Conservation (phyloP, 2,113 vertebrate species). For the Scortum barcoo region DNA sequence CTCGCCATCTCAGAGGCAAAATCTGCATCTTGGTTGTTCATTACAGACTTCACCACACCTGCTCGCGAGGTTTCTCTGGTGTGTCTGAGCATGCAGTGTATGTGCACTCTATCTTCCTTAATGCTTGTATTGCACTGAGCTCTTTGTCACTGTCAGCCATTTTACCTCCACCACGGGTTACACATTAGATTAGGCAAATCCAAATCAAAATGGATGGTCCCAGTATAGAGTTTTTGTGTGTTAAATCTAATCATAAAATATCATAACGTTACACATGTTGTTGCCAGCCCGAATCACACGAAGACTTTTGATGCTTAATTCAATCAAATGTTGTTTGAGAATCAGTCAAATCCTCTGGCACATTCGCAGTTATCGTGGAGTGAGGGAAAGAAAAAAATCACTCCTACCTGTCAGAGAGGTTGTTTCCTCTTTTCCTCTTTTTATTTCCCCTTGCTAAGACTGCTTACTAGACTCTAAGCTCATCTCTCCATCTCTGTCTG, state of each 20-base stretch:
- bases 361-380: constrained; percentile 57
- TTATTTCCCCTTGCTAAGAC: constrained; percentile 71
- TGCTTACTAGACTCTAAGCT: constrained; percentile 79
- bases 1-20: constrained; percentile 54
- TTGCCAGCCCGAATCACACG: constrained; percentile 53
- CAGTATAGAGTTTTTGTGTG: constrained; percentile 69
- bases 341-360: constrained; percentile 69
- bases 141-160: constrained; percentile 83
- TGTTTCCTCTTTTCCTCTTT: constrained; percentile 72
- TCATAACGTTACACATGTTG: constrained; percentile 62
- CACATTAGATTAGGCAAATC: constrained; percentile 80
- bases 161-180: constrained; percentile 72
- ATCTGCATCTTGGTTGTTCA: constrained; percentile 65
- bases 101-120: constrained; percentile 69
- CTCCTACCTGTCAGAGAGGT: constrained; percentile 76
- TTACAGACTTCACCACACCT: constrained; percentile 71
- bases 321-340: constrained; percentile 76
- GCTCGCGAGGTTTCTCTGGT: constrained; percentile 52
- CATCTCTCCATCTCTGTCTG: constrained; percentile 79
- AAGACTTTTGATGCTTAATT: constrained; percentile 72
- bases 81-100: constrained; percentile 55
- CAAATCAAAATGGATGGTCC: constrained; percentile 81
- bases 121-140: constrained; percentile 61
- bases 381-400: constrained; percentile 33
- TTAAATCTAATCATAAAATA: constrained; percentile 71